phyloP scores from a whole-genome alignment of 2,888 invertebrate genomes.

The Heliconius hortense region DNA sequence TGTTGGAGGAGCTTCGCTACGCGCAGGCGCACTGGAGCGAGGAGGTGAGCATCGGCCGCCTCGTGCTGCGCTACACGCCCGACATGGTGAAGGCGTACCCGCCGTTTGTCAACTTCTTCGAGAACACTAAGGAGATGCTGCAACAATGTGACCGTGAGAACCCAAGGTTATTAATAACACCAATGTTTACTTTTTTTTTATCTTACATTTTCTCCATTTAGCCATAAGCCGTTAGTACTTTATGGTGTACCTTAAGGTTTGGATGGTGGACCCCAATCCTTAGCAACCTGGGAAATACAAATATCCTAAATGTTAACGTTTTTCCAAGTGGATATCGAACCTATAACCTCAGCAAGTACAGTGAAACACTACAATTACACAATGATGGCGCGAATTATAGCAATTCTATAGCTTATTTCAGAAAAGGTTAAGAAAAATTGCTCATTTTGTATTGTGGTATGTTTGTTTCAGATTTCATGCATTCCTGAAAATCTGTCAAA shows the following conservation, averaged over 20 bases:
- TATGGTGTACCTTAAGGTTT: not conserved
- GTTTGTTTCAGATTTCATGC: conserved; percentile 90
- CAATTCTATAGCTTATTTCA: not conserved
- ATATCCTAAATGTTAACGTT: no score
- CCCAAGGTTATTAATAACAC: conserved; percentile 81
- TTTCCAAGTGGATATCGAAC: no score
- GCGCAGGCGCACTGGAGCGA: conserved; percentile 92
- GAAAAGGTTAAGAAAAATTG: not conserved
- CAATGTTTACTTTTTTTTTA: not conserved
- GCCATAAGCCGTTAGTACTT: no score
- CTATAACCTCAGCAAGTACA: no score
- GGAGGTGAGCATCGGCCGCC: conserved; percentile 92
- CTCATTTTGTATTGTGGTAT: not conserved
- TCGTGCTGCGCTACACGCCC: conserved; percentile 93
- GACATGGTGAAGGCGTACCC: conserved; percentile 97
- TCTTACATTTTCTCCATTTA: not conserved
- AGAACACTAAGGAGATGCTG: conserved; percentile 97
- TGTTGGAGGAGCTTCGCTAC: conserved; percentile 85
- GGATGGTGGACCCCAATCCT: not conserved
- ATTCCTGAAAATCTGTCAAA: conserved; percentile 97
- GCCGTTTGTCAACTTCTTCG: conserved; percentile 98
- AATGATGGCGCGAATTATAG: not conserved
- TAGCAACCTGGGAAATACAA: no score
- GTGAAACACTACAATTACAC: no score
- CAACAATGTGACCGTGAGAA: conserved; percentile 94